Percentiles rank a stretch among this genome's conserved stretches.
These are phyloP conservation scores for Epinotia demarniana DNA, from an alignment of 2,888 invertebrate genomes.

Conservation along the genomic window DNA sequence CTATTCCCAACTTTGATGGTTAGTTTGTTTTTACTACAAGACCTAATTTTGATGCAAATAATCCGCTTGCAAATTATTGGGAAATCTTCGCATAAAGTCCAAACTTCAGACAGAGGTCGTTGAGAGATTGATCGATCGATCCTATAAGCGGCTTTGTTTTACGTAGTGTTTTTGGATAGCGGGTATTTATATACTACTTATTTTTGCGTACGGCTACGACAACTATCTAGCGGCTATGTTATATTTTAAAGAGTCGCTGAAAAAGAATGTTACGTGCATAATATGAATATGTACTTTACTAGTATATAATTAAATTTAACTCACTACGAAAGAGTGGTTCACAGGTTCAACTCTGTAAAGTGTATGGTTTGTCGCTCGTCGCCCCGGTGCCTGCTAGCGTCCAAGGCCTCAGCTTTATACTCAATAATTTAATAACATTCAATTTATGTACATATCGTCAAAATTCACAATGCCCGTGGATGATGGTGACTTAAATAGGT, in stretches of 20 bases:
- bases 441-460: background rate
- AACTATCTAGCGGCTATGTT: background rate
- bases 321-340: too few relatives aligned
- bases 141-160: slow-evolving; percentile 11
- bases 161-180: background rate
- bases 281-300: background rate
- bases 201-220: background rate
- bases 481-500: background rate
- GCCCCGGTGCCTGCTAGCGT: too few relatives aligned
- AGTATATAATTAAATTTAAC: background rate
- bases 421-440: too few relatives aligned
- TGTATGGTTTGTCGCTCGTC: too few relatives aligned
- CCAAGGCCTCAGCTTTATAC: too few relatives aligned
- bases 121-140: slow-evolving; percentile 21
- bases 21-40: slow-evolving; percentile 33
- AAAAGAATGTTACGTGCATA: background rate
- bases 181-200: background rate
- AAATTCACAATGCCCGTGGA: background rate
- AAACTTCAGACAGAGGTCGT: background rate
- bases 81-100: slow-evolving; percentile 16
- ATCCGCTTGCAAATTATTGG: slow-evolving; percentile 11
- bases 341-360: too few relatives aligned
- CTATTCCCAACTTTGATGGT: slow-evolving; percentile 15
- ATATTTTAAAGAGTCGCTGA: background rate
- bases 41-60: slow-evolving; percentile 24